These are phyloP conservation scores for Pseudomyrmex gracilis DNA, from an alignment of 1,140 invertebrate genomes.

Conservation along the genomic window DNA sequence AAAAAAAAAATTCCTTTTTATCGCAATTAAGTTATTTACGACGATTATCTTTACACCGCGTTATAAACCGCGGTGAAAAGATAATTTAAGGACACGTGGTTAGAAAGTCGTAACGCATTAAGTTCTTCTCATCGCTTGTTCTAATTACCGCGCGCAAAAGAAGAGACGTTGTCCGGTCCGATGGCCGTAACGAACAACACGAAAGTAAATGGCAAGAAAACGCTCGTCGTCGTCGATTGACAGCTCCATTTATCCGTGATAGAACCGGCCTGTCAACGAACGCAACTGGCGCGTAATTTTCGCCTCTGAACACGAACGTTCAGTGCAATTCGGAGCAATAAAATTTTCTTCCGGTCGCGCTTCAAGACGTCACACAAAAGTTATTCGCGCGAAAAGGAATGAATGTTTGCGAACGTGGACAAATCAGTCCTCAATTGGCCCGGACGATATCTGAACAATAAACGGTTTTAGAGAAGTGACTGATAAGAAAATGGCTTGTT, in stretches of 20 bases:
- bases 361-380: constrained; percentile 33
- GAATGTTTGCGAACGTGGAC: constrained; percentile 8
- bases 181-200: constrained; percentile 20
- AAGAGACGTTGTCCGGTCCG: not conserved
- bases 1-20: no score
- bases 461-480: not conserved
- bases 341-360: constrained; percentile 39
- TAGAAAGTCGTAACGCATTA: constrained; percentile 41
- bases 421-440: constrained; percentile 7
- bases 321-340: constrained; percentile 55
- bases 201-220: constrained; percentile 45
- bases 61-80: constrained; percentile 25
- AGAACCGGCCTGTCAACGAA: constrained; percentile 49
- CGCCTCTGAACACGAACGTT: constrained; percentile 46
- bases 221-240: constrained; percentile 44
- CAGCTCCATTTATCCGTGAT: constrained; percentile 54
- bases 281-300: constrained; percentile 56
- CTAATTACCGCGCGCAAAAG: constrained; percentile 35
- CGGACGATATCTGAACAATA: not conserved
- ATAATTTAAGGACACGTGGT: constrained; percentile 32
- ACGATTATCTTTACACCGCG: not conserved
- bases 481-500: constrained; percentile 12
- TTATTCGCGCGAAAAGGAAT: not conserved
- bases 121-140: constrained; percentile 31
- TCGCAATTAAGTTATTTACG: constrained; percentile 21